phyloP scores from a whole-genome alignment of 2,113 vertebrate genomes.

The Ifrita kowaldi region DNA sequence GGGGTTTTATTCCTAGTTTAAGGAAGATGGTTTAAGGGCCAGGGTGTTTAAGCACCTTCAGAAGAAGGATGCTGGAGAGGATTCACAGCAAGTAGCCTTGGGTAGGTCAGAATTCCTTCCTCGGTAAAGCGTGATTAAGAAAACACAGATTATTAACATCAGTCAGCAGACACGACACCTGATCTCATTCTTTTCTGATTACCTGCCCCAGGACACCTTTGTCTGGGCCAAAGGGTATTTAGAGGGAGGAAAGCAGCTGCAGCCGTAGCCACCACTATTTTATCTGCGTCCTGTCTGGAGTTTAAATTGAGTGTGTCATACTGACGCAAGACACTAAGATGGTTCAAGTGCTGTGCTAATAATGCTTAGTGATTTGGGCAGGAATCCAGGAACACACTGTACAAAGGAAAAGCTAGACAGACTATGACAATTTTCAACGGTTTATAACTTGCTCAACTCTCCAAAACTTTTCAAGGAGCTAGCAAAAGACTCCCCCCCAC shows the following conservation, averaged over 20 bases:
- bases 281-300: constrained; percentile 47
- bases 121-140: background rate
- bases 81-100: background rate
- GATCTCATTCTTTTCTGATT: constrained; percentile 49
- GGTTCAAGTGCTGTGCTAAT: constrained; percentile 61
- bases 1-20: background rate
- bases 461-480: background rate
- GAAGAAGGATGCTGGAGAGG: background rate
- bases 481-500: background rate
- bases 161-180: constrained; percentile 39
- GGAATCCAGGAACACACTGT: constrained; percentile 45
- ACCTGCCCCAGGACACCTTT: constrained; percentile 63
- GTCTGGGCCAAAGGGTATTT: constrained; percentile 57
- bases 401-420: constrained; percentile 42
- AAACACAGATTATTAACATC: constrained; percentile 50
- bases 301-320: constrained; percentile 59
- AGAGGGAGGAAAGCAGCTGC: constrained; percentile 55
- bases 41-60: background rate
- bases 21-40: background rate
- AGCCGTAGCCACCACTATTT: constrained; percentile 30
- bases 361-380: constrained; percentile 52
- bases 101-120: constrained; percentile 14
- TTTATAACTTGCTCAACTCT: background rate
- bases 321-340: constrained; percentile 53
- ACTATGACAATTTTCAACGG: background rate